Evolutionary conservation across 1,140 invertebrate genomes (phyloP).

Genomic region (Neuroterus valhalla): DNA sequence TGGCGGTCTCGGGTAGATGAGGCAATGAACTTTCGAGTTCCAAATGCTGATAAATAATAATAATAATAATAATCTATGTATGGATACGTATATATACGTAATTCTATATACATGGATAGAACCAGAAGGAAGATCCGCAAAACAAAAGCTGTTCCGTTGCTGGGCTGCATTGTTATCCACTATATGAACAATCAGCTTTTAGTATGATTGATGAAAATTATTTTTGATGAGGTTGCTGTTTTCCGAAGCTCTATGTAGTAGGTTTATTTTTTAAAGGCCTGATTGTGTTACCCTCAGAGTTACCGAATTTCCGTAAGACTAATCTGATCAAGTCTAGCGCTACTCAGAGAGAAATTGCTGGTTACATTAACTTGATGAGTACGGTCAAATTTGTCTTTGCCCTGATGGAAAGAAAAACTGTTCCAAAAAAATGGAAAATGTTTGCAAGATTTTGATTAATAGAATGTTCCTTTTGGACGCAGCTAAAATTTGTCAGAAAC

Average conservation of each 20-base stretch:
- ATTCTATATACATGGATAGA: not conserved
- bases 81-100: not conserved
- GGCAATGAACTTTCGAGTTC: too few relatives aligned
- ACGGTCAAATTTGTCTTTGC: too few relatives aligned
- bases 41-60: too few relatives aligned
- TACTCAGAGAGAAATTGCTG: too few relatives aligned
- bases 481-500: too few relatives aligned
- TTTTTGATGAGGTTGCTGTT: not conserved
- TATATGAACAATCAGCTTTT: constrained; percentile 7
- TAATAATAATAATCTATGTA: not conserved
- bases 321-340: too few relatives aligned
- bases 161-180: not conserved
- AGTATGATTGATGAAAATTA: constrained; percentile 1
- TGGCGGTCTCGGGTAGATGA: not conserved
- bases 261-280: not conserved
- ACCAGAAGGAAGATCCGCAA: not conserved
- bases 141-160: constrained; percentile 6
- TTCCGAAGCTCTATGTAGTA: not conserved
- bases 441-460: too few relatives aligned
- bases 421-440: too few relatives aligned
- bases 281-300: not conserved
- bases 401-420: too few relatives aligned
- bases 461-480: too few relatives aligned
- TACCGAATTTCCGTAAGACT: too few relatives aligned
- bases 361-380: too few relatives aligned